phyloP scores from a whole-genome alignment of 2,888 invertebrate species.

The Oithona nana region DNA sequence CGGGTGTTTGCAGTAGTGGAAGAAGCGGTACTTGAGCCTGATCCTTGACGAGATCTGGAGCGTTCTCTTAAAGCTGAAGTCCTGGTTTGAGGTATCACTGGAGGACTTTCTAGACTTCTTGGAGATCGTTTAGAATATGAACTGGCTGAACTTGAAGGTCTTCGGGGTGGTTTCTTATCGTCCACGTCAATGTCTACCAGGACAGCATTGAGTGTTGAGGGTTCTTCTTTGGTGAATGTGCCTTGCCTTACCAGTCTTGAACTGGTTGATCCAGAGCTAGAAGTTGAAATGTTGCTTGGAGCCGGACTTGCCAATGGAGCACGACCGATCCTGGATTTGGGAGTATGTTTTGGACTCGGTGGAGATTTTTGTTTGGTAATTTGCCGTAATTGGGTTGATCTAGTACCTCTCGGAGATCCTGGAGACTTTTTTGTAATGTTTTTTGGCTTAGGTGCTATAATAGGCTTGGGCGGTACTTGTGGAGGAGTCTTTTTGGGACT shows the following conservation, averaged over 20 bases:
- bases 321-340: conserved; percentile 16
- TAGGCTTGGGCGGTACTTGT: conserved; percentile 10
- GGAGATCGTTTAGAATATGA: conserved; percentile 19
- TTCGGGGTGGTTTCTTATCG: conserved; percentile 8
- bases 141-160: conserved; percentile 4
- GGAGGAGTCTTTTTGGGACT: conserved; percentile 17
- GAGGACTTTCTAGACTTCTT: background rate
- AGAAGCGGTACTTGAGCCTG: background rate
- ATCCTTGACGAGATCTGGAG: conserved; percentile 1
- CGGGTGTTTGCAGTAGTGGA: background rate
- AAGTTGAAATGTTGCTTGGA: conserved; percentile 21
- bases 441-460: conserved; percentile 27
- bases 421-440: conserved; percentile 36
- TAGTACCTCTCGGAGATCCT: conserved; percentile 25
- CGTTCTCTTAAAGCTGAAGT: conserved; percentile 2
- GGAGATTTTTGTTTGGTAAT: conserved; percentile 18
- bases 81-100: background rate
- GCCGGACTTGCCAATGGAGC: conserved; percentile 24
- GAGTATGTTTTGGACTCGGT: conserved; percentile 17
- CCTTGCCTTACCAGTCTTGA: conserved; percentile 54
- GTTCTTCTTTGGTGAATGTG: conserved; percentile 65
- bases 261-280: conserved; percentile 23
- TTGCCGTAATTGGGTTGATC: conserved; percentile 25
- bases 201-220: background rate
- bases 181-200: conserved; percentile 8